These are phyloP conservation scores for Coptodon rendalli DNA, from an alignment of 2,113 vertebrate species.

Conservation along the genomic window DNA sequence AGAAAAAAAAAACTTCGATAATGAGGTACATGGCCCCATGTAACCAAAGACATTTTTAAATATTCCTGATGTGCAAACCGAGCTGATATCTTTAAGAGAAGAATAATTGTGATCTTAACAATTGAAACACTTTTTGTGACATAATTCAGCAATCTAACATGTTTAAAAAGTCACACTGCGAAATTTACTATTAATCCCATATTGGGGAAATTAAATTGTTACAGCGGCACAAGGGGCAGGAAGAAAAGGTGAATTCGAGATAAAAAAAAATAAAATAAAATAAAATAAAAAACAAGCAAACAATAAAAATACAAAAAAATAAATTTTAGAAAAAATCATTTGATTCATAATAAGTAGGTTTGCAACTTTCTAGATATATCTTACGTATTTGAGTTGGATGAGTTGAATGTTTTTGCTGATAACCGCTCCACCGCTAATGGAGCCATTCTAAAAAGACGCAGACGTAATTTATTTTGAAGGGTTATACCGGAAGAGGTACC, in stretches of 20 bases:
- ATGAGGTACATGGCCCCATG: background rate
- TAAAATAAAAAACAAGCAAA: background rate
- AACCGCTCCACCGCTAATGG: background rate
- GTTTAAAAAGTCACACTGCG: background rate
- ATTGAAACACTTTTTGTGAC: too few relatives aligned
- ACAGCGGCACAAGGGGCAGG: background rate
- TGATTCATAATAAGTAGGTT: background rate
- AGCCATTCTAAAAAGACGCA: background rate
- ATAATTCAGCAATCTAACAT: background rate
- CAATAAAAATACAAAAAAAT: background rate
- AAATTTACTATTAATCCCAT: background rate
- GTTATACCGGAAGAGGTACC: slow-evolving; percentile 1
- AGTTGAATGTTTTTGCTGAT: background rate
- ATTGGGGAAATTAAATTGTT: background rate
- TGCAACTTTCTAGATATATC: background rate
- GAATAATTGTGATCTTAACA: background rate
- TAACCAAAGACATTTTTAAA: background rate
- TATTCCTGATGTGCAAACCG: background rate
- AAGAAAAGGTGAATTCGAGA: background rate
- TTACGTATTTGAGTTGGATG: background rate
- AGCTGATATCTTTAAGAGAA: background rate
- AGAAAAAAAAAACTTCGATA: background rate
- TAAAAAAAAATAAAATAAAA: background rate
- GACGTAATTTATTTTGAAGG: slow-evolving; percentile 16
- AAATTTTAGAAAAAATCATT: background rate